A percentile compares a stretch with the other conserved stretches of the same genome.
These are phyloP conservation scores for Seriola dumerili DNA, from an alignment of 2,113 vertebrate genomes.

Conservation along the genomic window DNA sequence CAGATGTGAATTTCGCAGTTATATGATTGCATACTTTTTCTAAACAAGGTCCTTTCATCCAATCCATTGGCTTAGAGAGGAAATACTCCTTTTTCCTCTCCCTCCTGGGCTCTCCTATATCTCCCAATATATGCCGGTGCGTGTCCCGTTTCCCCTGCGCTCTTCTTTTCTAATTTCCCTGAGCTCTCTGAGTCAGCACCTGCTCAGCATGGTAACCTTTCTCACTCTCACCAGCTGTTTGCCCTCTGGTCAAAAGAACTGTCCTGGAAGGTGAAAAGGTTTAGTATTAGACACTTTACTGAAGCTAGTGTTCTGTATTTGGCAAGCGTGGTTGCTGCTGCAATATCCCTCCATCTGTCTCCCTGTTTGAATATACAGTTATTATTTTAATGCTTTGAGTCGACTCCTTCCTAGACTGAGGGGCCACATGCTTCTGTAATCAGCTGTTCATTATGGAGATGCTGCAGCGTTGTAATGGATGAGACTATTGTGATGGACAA, in stretches of 20 bases:
- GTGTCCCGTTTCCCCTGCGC: constrained; percentile 29
- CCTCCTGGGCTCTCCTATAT: constrained; percentile 14
- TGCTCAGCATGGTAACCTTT: constrained; percentile 41
- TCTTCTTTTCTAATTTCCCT: constrained; percentile 42
- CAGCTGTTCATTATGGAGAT: constrained; percentile 29
- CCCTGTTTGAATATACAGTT: constrained; percentile 5
- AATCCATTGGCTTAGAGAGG: not conserved
- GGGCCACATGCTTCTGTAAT: not conserved
- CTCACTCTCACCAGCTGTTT: constrained; percentile 66
- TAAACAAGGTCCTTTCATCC: constrained; percentile 6
- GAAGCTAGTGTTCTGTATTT: constrained; percentile 9
- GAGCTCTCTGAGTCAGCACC: constrained; percentile 32
- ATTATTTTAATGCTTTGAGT: constrained; percentile 21
- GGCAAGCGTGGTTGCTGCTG: not conserved
- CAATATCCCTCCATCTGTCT: not conserved
- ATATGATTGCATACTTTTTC: constrained; percentile 9
- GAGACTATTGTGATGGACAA: constrained; percentile 56
- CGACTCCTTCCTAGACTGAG: not conserved
- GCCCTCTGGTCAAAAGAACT: constrained; percentile 31
- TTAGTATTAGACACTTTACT: not conserved
- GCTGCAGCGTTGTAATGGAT: constrained; percentile 38
- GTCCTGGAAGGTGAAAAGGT: constrained; percentile 37
- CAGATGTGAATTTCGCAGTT: constrained; percentile 10
- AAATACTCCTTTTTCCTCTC: not conserved
- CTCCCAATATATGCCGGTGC: constrained; percentile 41